Base-by-base conservation (phyloP, 2,888 invertebrate species). In the Drosophila prostipennis region DNA sequence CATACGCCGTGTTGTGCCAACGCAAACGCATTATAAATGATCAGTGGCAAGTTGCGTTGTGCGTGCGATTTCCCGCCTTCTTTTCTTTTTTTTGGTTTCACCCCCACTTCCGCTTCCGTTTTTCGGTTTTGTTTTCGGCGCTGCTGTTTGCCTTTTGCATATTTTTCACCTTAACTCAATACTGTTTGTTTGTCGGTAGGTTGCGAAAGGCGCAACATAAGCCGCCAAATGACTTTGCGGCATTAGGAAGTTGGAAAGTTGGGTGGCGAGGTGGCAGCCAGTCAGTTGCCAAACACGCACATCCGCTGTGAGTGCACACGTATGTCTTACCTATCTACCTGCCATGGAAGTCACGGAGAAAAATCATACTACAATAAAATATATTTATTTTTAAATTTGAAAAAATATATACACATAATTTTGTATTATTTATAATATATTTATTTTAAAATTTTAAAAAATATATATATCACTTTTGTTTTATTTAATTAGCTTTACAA, bases 211-310 rank as follows among this genome's bases (percentile, higher is more conserved):
- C 69, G 64, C 58, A 75, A 63, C 72, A 64, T 77, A 80, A 89
- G 85, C 85, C 86, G 72, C 75, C 80, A 87, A 86, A 86, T 84
- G 85, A 87, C 85, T 86, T 86, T 86, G 89, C 71, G 87, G 85
- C 89, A 79, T 78, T 79, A 82, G 80, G 76, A 72, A 71, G 72
- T 64, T 42, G 64, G 16, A 16, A 29, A 16, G 48, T 48, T 16
- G 23, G 48, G 16, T 2, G 13, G 32, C n/a, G 45, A 39, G 53
- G 67, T 43, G 73, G 45, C 74, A 67, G 52, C 11, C 51, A 57
- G 71, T 56, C 78, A 61, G 61, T 40, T 64, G 14, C 39, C 29
- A 65, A 78, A 72, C 89, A 86, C 85, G 89, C 85, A 86, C 82
- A 87, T 85, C 84, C 87, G 75, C 51, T 59, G 37, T 58, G 65